phyloP scores from a whole-genome alignment of 2,797 vertebrate species.

The Antennarius maculatus region DNA sequence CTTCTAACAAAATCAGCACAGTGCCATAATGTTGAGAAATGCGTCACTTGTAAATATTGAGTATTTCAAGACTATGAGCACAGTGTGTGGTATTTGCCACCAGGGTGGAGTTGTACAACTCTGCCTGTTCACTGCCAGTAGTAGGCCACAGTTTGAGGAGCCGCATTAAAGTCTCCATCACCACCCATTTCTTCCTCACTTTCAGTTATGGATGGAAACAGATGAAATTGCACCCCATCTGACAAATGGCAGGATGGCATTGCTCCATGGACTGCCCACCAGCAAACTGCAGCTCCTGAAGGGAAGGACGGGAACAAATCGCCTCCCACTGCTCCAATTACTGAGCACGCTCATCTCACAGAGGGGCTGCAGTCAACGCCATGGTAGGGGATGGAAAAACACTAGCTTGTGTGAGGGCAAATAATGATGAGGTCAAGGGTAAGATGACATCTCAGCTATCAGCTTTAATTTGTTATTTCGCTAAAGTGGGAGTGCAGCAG shows the following conservation, averaged over 20 bases:
- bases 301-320: conserved; percentile 71
- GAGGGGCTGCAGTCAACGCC: conserved; percentile 59
- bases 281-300: conserved; percentile 67
- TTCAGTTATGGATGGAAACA: conserved; percentile 72
- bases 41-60: conserved; percentile 63
- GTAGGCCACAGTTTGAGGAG: conserved; percentile 39
- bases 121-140: conserved; percentile 30
- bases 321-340: conserved; percentile 73
- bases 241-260: conserved; percentile 74
- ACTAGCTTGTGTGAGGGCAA: conserved; percentile 34
- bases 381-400: conserved; percentile 55
- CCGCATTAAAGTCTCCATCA: conserved; percentile 62
- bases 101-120: conserved; percentile 48
- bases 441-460: conserved; percentile 61
- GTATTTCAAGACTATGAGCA: conserved; percentile 50
- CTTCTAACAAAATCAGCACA: conserved; percentile 37
- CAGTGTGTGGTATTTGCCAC: conserved; percentile 66
- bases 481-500: conserved; percentile 49
- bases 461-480: conserved; percentile 62
- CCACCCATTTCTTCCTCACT: conserved; percentile 54
- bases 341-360: conserved; percentile 64
- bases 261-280: conserved; percentile 67
- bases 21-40: conserved; percentile 60
- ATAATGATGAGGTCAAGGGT: conserved; percentile 69
- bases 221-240: conserved; percentile 76